Base-by-base conservation (phyloP, 2,888 invertebrate genomes). In the Deilephila porcellus region DNA sequence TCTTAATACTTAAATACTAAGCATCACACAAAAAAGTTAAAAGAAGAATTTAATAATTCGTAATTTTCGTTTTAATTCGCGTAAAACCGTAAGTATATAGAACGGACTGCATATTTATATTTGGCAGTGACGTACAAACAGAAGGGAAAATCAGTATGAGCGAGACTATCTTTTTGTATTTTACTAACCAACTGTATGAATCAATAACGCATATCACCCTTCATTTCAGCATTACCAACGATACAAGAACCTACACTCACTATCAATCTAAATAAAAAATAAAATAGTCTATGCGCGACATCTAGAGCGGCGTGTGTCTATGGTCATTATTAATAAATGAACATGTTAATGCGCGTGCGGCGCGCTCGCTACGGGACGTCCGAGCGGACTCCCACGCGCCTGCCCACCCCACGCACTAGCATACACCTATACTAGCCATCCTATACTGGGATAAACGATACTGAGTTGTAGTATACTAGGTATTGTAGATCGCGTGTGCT, bases 251-350 rank as follows among this genome's bases (percentile, higher is more conserved):
- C 37, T 19, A 64, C 20, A 64, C 45, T 45, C 14, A 34, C 45
- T 11, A 64, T 4, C 19, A 37, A 7, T 37, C 14, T 32, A 19
- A 29, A 29, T 11, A 63, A 4, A 34, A 63, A 63, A 37, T 37
- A 37, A 56, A n/a, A 5, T 70, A 32, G n/a, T 32, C 6, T 59
- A 34, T 4, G 11, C 8, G n/a, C n/a, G 32, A 56, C 59, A 71
- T 67, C 67, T 67, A 67, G 14, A 67, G 17, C 45, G 14, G 45
- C 45, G 25, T 67, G 67, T 67, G 62, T 89, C 87, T 87, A 81
- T 82, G 81, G 81, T 72, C 74, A 77, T 86, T 91, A 91, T 91
- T 92, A 91, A 92, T 92, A 93, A 91, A 93, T 93, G 93, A 90
- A 92, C 90, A 91, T 87, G 89, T 92, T 89, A 90, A 90, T 89